Evolutionary conservation across 2,888 invertebrate genomes (phyloP).

Genomic region (Didymodactylos carnosus): DNA sequence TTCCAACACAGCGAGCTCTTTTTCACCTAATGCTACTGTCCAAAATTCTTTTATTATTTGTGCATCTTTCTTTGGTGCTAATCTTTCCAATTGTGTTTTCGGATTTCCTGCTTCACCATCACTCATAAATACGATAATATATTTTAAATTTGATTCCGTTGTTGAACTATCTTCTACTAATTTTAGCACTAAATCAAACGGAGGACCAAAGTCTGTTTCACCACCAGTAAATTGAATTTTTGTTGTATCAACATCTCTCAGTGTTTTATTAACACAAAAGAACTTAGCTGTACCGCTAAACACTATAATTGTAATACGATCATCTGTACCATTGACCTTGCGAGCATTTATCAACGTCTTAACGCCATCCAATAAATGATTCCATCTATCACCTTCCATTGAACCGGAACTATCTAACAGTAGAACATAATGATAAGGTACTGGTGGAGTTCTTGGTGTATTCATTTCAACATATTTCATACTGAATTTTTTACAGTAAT

Average conservation of each 20-base stretch:
- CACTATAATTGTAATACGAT: neutral
- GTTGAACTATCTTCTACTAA: neutral
- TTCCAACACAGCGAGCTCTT: neutral
- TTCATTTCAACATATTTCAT: neutral
- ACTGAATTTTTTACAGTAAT: neutral
- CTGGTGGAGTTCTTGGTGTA: neutral
- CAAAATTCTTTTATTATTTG: neutral
- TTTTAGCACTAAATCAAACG: neutral
- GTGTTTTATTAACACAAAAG: neutral
- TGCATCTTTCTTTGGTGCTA: rapidly evolving
- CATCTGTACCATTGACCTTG: neutral
- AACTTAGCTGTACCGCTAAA: neutral
- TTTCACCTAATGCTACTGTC: neutral
- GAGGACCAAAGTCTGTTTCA: neutral
- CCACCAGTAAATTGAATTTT: neutral
- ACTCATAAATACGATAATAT: neutral
- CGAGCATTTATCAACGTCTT: neutral
- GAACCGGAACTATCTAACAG: neutral
- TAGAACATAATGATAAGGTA: neutral
- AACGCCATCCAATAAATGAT: neutral
- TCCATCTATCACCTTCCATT: neutral
- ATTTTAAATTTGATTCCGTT: neutral
- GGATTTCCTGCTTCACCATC: neutral
- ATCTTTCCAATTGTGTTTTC: neutral
- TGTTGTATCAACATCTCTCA: neutral